Evolutionary conservation across 2,113 vertebrate species (phyloP), one percentile per base, ranked within the genome.

Genomic region (Abramis brama): DNA sequence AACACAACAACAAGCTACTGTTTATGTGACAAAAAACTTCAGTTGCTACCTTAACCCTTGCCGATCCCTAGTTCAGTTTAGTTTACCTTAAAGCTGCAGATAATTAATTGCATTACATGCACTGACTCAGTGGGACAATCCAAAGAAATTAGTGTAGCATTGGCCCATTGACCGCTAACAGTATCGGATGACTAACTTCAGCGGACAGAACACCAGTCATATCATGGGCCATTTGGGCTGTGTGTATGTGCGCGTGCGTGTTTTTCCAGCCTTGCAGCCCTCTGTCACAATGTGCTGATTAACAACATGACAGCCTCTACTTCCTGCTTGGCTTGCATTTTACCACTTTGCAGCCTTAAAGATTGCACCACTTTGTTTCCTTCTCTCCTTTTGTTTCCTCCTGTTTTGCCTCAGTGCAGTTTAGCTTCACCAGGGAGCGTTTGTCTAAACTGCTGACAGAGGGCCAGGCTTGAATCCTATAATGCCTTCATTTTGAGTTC

Each of bases 251-350:
- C 88, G 75, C 47, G 3, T 12, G 59, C 62, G 36, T 23, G 64
- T 87, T 86, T 89, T 89, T 90, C 88, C 83, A 91, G 91, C 90
- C 91, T 90, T 85, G 85, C 90, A 92, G 92, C 47, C 47, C 68
- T 92, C 91, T 91, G 91, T 94, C 91, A 92, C 92, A 94, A 93
- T 94, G 92, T 94, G 91, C 93, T 94, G 93, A 94, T 93, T 92
- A 92, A 93, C 94, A 91, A 94, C 91, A 92, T 90, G 92, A 94
- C 93, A 93, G 93, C 91, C 85, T 87, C 82, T 66, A 91, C 93
- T 94, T 94, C 93, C 94, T 95, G 93, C 94, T 94, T 93, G 91
- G 90, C 90, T 93, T 93, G 93, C 94, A 91, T 93, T 94, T 92
- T 92, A 91, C 87, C 83, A 83, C 92, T 92, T 92, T 92, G 87